These are phyloP conservation scores for Corticium candelabrum DNA, from an alignment of 37 sponge, comb jelly and placozoan genomes.

Conservation along the genomic window DNA sequence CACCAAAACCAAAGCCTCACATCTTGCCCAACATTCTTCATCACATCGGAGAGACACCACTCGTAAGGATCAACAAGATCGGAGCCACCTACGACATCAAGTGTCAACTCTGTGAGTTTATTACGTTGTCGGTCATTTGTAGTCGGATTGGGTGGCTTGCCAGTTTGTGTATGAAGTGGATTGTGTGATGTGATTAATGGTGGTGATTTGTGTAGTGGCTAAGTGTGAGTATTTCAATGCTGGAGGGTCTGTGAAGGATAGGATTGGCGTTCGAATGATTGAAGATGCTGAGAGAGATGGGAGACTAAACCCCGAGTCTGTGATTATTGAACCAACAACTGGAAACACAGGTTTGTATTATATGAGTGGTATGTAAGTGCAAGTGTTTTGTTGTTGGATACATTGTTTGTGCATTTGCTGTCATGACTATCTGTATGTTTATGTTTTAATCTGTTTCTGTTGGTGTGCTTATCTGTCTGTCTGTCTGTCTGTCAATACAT, in stretches of 20 bases:
- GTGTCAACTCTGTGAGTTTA: slow-evolving; percentile 76
- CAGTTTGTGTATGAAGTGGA: too few species aligned
- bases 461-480: too few species aligned
- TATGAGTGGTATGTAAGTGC: too few species aligned
- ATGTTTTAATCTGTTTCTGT: too few species aligned
- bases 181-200: too few species aligned
- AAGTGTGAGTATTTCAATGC: slow-evolving; percentile 99
- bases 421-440: too few species aligned
- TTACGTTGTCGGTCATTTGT: background rate
- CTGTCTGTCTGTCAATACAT: too few species aligned
- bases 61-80: slow-evolving; percentile 84
- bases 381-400: too few species aligned
- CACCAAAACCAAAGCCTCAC: too few species aligned
- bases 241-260: slow-evolving; percentile 95
- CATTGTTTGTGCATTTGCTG: too few species aligned
- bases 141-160: too few species aligned
- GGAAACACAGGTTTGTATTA: slow-evolving; percentile 99
- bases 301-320: slow-evolving; percentile 75
- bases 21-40: slow-evolving; percentile 60
- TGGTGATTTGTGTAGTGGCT: too few species aligned
- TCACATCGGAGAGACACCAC: slow-evolving; percentile 84
- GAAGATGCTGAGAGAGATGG: slow-evolving; percentile 83
- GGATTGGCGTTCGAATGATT: slow-evolving; percentile 88
- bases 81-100: slow-evolving; percentile 72
- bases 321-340: slow-evolving; percentile 93